Evolutionary conservation across 2,888 invertebrate species (phyloP), one percentile per base, ranked within the genome.

Genomic region (Eubasilissa splendida): DNA sequence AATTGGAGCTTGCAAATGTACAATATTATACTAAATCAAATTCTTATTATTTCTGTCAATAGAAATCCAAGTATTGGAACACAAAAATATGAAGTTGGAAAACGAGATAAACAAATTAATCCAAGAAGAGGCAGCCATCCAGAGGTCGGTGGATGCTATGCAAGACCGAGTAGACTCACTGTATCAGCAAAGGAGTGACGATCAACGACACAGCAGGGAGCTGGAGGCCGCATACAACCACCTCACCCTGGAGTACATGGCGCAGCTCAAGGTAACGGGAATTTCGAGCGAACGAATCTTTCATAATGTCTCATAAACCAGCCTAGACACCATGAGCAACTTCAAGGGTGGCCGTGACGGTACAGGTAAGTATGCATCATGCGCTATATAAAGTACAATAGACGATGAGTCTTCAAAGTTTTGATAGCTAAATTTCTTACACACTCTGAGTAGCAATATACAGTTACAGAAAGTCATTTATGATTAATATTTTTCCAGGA

Each of bases 51-150:
- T 31, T 74, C 42, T n/a, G 58, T 7, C 9, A 58, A 58, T 58
- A 90, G 90, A 91, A 84, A 89, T 89, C 66, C 90, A 90, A 85
- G 90, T 96, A 77, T 92, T 96, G 87, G 94, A 94, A 66, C 94
- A 96, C 85, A 96, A 95, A 85, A 93, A 93, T 74, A 88, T 94
- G 85, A 94, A 94, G 85, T 90, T 95, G 52, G 93, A 93, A 83
- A 91, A 91, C 79, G 93, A 94, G 70, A 87, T 94, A 4, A 93
- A 93, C 31, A 87, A 89, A 10, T 90, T 93, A 12, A 86, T 87
- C 50, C 89, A 88, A 53, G 92, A 93, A 84, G 91, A 93, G 12
- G 88, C 87, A 1, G 91, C 91, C 59, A 91, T 94, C 2, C 89
- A 90, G 0, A 91, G 93, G 4, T 89, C 90, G 9, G 91, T 96